Percentiles rank a stretch among this genome's conserved stretches.
Conservation (phyloP, 2,113 vertebrate genomes). For the Microtus montanus region DNA sequence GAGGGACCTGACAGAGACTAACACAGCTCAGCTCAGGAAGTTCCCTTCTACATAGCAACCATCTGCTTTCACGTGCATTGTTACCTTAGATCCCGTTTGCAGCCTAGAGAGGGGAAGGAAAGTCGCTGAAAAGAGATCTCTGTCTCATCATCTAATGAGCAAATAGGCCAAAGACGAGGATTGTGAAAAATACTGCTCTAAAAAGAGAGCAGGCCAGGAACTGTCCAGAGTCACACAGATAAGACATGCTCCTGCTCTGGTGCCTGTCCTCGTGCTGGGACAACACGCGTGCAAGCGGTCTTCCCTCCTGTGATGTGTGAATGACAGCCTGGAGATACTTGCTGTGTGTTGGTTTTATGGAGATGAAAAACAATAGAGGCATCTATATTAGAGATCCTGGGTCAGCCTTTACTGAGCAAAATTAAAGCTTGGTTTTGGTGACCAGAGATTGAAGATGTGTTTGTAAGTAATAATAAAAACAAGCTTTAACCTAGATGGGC, state of each 20-base stretch:
- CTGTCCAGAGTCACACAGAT: neutral
- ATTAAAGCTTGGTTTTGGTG: neutral
- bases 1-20: neutral
- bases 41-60: neutral
- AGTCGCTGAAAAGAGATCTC: neutral
- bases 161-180: neutral
- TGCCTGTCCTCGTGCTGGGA: neutral
- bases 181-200: neutral
- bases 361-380: neutral
- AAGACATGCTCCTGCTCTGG: neutral
- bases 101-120: constrained; percentile 2
- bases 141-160: neutral
- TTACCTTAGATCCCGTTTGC: constrained; percentile 24
- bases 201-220: neutral
- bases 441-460: neutral
- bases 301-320: neutral
- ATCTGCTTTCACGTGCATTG: neutral
- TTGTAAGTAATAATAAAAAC: constrained; percentile 14
- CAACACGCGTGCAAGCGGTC: neutral
- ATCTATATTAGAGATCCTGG: neutral
- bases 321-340: neutral
- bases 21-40: neutral
- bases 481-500: neutral
- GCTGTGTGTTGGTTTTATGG: neutral
- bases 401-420: neutral